These are phyloP conservation scores for Leptoteleia sp. DNA, from an alignment of 1,140 invertebrate species.

Conservation along the genomic window DNA sequence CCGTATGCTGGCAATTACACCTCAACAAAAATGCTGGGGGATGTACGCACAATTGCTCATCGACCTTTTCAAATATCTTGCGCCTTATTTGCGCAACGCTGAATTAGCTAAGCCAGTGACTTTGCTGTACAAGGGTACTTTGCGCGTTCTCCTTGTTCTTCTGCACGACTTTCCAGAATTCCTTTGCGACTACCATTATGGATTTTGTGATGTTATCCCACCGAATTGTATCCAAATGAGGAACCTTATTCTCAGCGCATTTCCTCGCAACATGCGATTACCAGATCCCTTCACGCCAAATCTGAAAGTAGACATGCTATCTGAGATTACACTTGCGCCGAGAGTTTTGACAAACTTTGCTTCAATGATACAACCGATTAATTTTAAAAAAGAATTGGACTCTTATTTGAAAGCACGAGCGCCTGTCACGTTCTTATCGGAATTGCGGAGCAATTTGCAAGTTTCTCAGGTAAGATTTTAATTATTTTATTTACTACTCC, in stretches of 20 bases:
- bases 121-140: slow-evolving; percentile 96
- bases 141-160: slow-evolving; percentile 96
- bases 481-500: neutral
- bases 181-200: slow-evolving; percentile 99
- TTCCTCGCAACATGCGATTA: slow-evolving; percentile 97
- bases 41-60: slow-evolving; percentile 95
- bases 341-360: slow-evolving; percentile 95
- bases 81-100: slow-evolving; percentile 97
- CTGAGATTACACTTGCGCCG: slow-evolving; percentile 92
- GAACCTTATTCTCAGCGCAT: slow-evolving; percentile 98
- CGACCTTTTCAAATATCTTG: slow-evolving; percentile 97
- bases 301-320: slow-evolving; percentile 96
- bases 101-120: slow-evolving; percentile 96
- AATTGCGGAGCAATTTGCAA: slow-evolving; percentile 94
- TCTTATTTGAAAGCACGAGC: slow-evolving; percentile 96
- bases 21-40: slow-evolving; percentile 92
- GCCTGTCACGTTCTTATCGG: slow-evolving; percentile 97
- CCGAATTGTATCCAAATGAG: slow-evolving; percentile 99
- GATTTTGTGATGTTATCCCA: slow-evolving; percentile 99
- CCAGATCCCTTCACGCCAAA: slow-evolving; percentile 99
- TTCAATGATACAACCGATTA: slow-evolving; percentile 91
- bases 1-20: slow-evolving; percentile 93
- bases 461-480: slow-evolving; percentile 83
- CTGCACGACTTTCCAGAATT: slow-evolving; percentile 99
- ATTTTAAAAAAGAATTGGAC: slow-evolving; percentile 97